Conservation (phyloP, 1,140 invertebrate genomes). For the Globodera rostochiensis region DNA sequence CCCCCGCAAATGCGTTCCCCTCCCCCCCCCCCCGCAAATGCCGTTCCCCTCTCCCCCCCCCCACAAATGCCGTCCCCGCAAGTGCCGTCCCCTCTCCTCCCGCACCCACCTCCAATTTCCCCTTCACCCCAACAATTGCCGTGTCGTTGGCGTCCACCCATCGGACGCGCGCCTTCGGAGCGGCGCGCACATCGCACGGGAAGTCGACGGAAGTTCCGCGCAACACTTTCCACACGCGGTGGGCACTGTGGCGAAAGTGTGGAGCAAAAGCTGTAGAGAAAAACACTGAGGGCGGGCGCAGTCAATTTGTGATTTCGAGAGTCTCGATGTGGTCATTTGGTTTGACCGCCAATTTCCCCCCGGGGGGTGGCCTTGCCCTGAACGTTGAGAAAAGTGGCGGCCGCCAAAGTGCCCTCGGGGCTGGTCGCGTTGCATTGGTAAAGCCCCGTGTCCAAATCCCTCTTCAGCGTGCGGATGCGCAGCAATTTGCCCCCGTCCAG, state of each 20-base stretch:
- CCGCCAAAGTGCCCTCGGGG: conserved; percentile 93
- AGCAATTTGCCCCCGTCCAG: conserved; percentile 59
- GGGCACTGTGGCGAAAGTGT: conserved; percentile 51
- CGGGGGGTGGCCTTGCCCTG: conserved; percentile 70
- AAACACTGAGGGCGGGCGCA: background rate
- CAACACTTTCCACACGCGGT: conserved; percentile 62
- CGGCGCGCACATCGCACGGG: conserved; percentile 89
- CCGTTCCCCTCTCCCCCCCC: too few species aligned
- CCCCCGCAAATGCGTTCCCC: too few species aligned
- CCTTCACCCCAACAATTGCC: conserved; percentile 50
- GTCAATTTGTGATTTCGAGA: too few species aligned
- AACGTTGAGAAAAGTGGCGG: conserved; percentile 96
- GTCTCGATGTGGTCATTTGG: too few species aligned
- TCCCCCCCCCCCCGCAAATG: too few species aligned
- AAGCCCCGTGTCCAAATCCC: conserved; percentile 86
- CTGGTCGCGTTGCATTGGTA: conserved; percentile 99
- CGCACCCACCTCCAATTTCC: conserved; percentile 55
- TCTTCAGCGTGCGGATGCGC: conserved; percentile 77
- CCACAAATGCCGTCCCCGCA: too few species aligned
- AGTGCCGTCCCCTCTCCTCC: background rate
- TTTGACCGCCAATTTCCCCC: background rate
- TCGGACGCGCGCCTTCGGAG: conserved; percentile 88
- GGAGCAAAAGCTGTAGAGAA: conserved; percentile 55
- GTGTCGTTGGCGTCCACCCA: conserved; percentile 75
- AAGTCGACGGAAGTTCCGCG: conserved; percentile 74